phyloP scores from a whole-genome alignment of 1,140 invertebrate genomes.

The Tachypleus tridentatus region DNA sequence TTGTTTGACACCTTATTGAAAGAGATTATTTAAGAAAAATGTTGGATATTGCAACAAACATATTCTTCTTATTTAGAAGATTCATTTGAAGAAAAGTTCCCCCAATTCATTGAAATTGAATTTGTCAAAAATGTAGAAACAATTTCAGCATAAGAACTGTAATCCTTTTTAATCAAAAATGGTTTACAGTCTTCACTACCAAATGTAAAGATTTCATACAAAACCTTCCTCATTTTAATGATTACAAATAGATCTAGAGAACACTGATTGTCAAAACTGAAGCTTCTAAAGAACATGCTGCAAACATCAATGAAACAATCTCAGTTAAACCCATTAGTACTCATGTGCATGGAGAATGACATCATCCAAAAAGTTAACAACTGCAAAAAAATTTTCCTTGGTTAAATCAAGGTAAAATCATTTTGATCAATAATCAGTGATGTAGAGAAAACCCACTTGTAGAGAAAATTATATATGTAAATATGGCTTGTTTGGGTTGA shows the following conservation, averaged over 20 bases:
- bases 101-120: too few species aligned
- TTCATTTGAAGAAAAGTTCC: neutral
- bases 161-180: neutral
- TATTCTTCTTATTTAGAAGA: constrained; percentile 1
- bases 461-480: too few species aligned
- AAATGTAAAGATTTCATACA: neutral
- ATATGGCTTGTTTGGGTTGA: too few species aligned
- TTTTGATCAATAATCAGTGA: too few species aligned
- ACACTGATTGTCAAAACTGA: constrained; percentile 2
- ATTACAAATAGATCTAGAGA: neutral
- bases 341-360: constrained; percentile 8
- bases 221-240: neutral
- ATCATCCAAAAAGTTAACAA: constrained; percentile 2
- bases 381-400: too few species aligned
- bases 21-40: neutral
- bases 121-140: too few species aligned
- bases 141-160: neutral
- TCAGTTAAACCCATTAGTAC: neutral
- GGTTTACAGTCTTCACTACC: neutral
- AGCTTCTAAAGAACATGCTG: constrained; percentile 6
- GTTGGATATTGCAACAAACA: neutral
- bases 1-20: neutral
- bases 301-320: constrained; percentile 3
- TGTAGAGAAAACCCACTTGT: too few species aligned
- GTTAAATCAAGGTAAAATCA: too few species aligned